Evolutionary conservation across 2,888 invertebrate species (phyloP), one percentile per base, ranked within the genome.

Genomic region (Xestia xanthographa): DNA sequence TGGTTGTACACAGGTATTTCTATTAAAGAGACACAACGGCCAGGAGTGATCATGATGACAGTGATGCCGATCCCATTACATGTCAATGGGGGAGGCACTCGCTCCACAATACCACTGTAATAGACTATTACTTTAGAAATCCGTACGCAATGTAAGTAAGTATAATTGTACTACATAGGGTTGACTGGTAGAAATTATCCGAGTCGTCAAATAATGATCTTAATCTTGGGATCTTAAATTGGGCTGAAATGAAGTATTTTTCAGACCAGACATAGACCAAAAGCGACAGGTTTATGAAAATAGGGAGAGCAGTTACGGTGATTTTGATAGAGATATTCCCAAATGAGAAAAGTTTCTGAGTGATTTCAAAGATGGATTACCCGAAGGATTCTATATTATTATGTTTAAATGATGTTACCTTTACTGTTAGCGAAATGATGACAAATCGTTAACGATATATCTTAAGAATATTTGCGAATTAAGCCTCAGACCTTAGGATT

Each of bases 61-160:
- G 66, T 72, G 79, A 75, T 78, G 77, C 76, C 45, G 72, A 78
- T 68, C 79, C 79, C 76, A 86, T 88, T 88, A 79, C 67, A 38
- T 63, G 48, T 76, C 79, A 83, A 83, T 83, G 82, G 79, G 60
- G 78, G 74, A 78, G 73, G 75, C 75, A 79, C 80, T 79, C 76
- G 69, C 60, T 26, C 80, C 66, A 91, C 91, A 91, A 91, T 89
- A 75, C 79, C 66, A 70, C 73, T 73, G 84, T 89, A 90, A 91
- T 90, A 88, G 85, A 76, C 84, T 85, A 88, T 89, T 87, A 88
- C 86, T 79, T 76, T 79, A 75, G 38, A 75, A 85, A 76, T 79
- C 68, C 68, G 71, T 85, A 85, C 71, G 79, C 70, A 63, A 60
- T 71, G 67, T 66, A 77, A 80, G 72, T 81, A 48, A 77, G 70